A percentile compares a stretch with the other conserved stretches of the same genome.
Conservation (phyloP, 2,888 invertebrate genomes). For the Heliconius ethilla region DNA sequence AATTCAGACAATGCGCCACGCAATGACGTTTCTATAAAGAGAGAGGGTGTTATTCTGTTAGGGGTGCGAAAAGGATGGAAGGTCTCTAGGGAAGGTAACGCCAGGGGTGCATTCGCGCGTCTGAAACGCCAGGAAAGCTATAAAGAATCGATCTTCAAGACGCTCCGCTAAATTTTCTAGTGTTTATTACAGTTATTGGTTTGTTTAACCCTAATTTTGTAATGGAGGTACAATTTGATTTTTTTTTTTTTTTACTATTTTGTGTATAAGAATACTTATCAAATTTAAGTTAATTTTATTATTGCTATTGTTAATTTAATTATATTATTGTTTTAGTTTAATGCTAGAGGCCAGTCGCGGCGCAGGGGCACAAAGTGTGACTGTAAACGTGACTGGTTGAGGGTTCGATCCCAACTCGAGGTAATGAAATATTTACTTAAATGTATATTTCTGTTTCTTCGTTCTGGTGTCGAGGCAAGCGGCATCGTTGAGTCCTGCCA, state of each 20-base stretch:
- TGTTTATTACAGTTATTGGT: slow-evolving; percentile 30
- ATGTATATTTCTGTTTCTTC: too few species aligned
- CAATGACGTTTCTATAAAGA: slow-evolving; percentile 76
- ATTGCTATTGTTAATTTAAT: too few species aligned
- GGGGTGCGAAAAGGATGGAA: slow-evolving; percentile 58
- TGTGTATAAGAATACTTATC: not conserved
- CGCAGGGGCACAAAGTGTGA: too few species aligned
- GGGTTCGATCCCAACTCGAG: too few species aligned
- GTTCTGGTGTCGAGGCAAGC: too few species aligned
- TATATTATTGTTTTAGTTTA: too few species aligned
- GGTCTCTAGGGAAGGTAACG: slow-evolving; percentile 61
- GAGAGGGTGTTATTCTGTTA: slow-evolving; percentile 53
- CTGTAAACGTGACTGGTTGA: too few species aligned
- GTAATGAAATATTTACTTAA: too few species aligned
- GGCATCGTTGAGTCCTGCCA: too few species aligned
- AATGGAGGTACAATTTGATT: not conserved
- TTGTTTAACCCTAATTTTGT: slow-evolving; percentile 18
- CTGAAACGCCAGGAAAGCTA: slow-evolving; percentile 64
- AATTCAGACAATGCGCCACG: slow-evolving; percentile 77
- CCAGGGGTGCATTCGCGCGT: slow-evolving; percentile 73
- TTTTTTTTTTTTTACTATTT: not conserved
- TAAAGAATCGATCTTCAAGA: slow-evolving; percentile 78
- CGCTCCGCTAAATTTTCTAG: slow-evolving; percentile 51
- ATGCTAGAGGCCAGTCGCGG: too few species aligned
- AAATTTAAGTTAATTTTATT: too few species aligned